Conservation (phyloP, 1,140 invertebrate genomes). For the Cotesia chilonis region DNA sequence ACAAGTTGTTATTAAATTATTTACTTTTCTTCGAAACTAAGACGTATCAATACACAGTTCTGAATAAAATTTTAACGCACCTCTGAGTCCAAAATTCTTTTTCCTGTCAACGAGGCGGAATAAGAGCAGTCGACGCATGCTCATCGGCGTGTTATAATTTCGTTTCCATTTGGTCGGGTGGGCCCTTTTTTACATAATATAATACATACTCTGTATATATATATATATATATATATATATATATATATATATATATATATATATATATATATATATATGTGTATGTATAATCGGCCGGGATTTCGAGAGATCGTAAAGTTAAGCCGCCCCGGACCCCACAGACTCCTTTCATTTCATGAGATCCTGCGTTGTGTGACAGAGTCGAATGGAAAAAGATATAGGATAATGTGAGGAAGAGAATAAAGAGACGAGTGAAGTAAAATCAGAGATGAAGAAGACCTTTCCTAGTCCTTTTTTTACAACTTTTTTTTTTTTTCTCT, state of each 20-base stretch:
- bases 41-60: slow-evolving; percentile 8
- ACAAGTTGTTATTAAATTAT: too few species aligned
- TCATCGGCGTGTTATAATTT: slow-evolving; percentile 67
- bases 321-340: slow-evolving; percentile 46
- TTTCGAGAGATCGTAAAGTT: slow-evolving; percentile 64
- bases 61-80: slow-evolving; percentile 16
- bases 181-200: slow-evolving; percentile 31
- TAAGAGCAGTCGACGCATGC: slow-evolving; percentile 66
- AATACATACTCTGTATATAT: too few species aligned
- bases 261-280: too few species aligned
- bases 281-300: slow-evolving; percentile 46
- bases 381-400: slow-evolving; percentile 13
- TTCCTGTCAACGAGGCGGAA: slow-evolving; percentile 58
- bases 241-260: too few species aligned
- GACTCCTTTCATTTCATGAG: slow-evolving; percentile 24
- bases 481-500: background rate
- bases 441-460: background rate
- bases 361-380: slow-evolving; percentile 7
- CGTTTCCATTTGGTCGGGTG: slow-evolving; percentile 58
- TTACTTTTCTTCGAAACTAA: background rate
- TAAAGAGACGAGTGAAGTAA: background rate
- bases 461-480: background rate
- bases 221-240: too few species aligned
- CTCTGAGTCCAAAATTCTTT: slow-evolving; percentile 29
- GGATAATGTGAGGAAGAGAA: background rate